These are phyloP conservation scores for Nomada lathburiana DNA, from an alignment of 2,888 invertebrate species.

Conservation along the genomic window DNA sequence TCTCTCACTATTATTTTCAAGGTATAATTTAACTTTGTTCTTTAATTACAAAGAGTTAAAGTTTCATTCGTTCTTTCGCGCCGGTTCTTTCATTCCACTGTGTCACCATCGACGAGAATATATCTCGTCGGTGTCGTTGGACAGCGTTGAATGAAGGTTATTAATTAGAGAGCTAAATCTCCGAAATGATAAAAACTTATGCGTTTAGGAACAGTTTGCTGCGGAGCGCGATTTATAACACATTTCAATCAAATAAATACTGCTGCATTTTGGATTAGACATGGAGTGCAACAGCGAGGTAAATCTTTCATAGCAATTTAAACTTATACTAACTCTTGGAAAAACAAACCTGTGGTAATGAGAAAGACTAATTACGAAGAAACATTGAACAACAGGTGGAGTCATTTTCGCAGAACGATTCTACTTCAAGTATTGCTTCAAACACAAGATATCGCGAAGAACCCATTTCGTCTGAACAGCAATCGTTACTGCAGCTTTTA, in stretches of 20 bases:
- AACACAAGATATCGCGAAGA: constrained; percentile 30
- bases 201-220: constrained; percentile 9
- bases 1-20: too few species aligned
- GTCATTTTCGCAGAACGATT: constrained; percentile 30
- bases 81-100: too few species aligned
- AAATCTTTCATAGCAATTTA: constrained; percentile 1
- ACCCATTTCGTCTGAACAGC: constrained; percentile 31
- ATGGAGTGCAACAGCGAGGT: constrained; percentile 48
- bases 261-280: neutral
- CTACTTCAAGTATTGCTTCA: constrained; percentile 18
- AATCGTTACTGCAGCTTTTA: constrained; percentile 64
- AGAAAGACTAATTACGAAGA: neutral
- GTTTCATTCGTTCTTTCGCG: too few species aligned
- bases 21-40: too few species aligned
- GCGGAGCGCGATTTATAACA: constrained; percentile 3
- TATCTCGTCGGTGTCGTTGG: too few species aligned
- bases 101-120: too few species aligned
- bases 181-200: neutral
- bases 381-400: constrained; percentile 24
- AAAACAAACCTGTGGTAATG: neutral
- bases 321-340: neutral
- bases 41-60: too few species aligned
- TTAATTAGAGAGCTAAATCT: neutral
- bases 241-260: constrained; percentile 12
- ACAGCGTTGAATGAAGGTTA: neutral